Percentiles rank a stretch among this genome's conserved stretches.
These are phyloP conservation scores for Osmerus eperlanus DNA, from an alignment of 2,113 vertebrate genomes.

Conservation along the genomic window DNA sequence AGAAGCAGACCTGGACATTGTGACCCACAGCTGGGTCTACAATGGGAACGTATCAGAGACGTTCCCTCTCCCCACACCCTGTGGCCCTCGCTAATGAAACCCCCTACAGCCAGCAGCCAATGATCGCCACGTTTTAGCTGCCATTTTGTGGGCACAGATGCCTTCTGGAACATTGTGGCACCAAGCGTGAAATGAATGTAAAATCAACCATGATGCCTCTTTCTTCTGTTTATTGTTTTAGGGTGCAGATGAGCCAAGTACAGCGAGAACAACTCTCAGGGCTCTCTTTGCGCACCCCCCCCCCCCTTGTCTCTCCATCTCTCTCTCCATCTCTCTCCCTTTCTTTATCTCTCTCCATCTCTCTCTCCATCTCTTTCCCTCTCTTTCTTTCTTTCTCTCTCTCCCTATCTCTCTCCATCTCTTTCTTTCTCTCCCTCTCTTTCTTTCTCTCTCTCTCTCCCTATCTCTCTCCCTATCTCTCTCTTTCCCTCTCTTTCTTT, in stretches of 20 bases:
- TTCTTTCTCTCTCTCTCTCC: neutral
- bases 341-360: constrained; percentile 7
- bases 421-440: neutral
- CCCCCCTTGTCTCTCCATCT: constrained; percentile 10
- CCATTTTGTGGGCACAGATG: constrained; percentile 63
- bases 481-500: neutral
- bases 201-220: constrained; percentile 54
- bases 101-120: constrained; percentile 37
- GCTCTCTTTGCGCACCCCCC: neutral
- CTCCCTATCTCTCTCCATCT: neutral
- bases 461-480: neutral
- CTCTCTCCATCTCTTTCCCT: constrained; percentile 12
- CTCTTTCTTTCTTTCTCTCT: neutral
- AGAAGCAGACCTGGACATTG: constrained; percentile 28
- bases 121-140: constrained; percentile 46
- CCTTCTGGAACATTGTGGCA: constrained; percentile 60
- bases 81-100: constrained; percentile 50
- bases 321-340: neutral
- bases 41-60: constrained; percentile 34
- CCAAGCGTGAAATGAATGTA: constrained; percentile 65
- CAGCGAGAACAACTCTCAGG: constrained; percentile 27
- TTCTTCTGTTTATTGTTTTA: constrained; percentile 51
- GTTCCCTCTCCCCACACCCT: constrained; percentile 27
- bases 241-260: constrained; percentile 51
- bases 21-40: constrained; percentile 19